Base-by-base conservation (phyloP, 2,888 invertebrate genomes). In the Priocnemis perturbator region DNA sequence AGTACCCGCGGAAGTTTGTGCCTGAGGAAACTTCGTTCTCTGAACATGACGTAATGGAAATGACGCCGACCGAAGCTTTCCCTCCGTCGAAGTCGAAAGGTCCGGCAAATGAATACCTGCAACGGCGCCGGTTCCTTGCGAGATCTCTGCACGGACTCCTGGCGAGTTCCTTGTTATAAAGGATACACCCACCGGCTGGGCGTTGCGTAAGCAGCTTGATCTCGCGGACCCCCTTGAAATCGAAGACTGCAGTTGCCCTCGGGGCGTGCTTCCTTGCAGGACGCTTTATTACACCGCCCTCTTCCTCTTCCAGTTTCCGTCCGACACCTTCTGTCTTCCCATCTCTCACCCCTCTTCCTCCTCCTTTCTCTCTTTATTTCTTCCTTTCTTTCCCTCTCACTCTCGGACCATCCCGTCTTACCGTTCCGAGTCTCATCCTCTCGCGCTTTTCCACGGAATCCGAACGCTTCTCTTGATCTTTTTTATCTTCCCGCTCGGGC, bases 201-300 rank as follows among this genome's bases (percentile, higher is more conserved):
- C 65, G 75, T 71, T 73, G 65, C 76, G 73, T 71, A 77, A 81
- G 77, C 75, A 76, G 74, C 72, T 71, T 79, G 79, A 81, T 81
- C 72, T 76, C 72, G 60, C 74, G 77, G 74, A 21, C 20, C 37
- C 67, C 72, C 74, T 82, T 82, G 77, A 82, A 82, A 81, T 81
- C 82, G 74, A 77, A 82, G 78, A 80, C 76, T 71, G 75, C 74
- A 77, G 50, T 72, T 69, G 72, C 72, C 62, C 76, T 59, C 68
- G 74, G 65, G 72, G 73, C 82, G 81, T 82, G 81, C 81, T 71
- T 78, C 61, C 58, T 63, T 76, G 60, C 72, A 62, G 63, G 66
- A 73, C 74, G 74, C 74, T 78, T 83, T 83, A 83, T 82, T 81
- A 80, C 77, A 74, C 62, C 73, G 64, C 45, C 67, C 73, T 66